Conservation (phyloP, 2,888 invertebrate species). For the Matsumyia berberina region DNA sequence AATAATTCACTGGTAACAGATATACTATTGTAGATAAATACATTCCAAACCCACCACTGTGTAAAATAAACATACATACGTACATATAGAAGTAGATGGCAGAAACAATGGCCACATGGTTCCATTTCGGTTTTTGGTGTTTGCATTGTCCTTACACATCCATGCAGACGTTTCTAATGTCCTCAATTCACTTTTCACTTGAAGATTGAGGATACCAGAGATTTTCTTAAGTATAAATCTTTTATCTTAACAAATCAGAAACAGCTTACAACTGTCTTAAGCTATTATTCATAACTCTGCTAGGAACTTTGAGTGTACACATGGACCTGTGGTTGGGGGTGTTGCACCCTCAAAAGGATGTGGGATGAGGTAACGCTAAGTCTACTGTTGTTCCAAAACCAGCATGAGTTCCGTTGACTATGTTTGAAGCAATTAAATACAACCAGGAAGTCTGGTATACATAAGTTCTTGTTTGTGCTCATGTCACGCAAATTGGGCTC, state of each 20-base stretch:
- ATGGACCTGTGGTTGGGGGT: not conserved
- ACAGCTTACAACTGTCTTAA: conserved; percentile 51
- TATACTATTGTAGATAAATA: conserved; percentile 36
- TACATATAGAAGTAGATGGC: not conserved
- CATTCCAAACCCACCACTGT: not conserved
- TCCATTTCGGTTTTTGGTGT: conserved; percentile 23
- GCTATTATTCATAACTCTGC: conserved; percentile 9
- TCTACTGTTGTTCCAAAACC: too few relatives aligned
- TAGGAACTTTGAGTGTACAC: not conserved
- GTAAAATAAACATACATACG: conserved; percentile 6
- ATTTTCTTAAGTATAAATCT: conserved; percentile 58
- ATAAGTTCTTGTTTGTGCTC: too few relatives aligned
- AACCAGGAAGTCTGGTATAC: too few relatives aligned
- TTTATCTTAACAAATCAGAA: conserved; percentile 72
- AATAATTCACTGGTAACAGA: conserved; percentile 39
- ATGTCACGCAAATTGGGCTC: too few relatives aligned
- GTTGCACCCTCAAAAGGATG: not conserved
- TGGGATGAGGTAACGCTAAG: not conserved
- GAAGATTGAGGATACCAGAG: conserved; percentile 13
- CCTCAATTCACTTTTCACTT: conserved; percentile 51
- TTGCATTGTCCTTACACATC: conserved; percentile 58
- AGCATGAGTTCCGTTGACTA: too few relatives aligned
- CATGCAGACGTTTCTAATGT: conserved; percentile 39
- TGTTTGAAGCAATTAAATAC: too few relatives aligned
- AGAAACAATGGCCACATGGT: conserved; percentile 32